Evolutionary conservation across 2,888 invertebrate species (phyloP).

Genomic region (Allolobophora icterica): DNA sequence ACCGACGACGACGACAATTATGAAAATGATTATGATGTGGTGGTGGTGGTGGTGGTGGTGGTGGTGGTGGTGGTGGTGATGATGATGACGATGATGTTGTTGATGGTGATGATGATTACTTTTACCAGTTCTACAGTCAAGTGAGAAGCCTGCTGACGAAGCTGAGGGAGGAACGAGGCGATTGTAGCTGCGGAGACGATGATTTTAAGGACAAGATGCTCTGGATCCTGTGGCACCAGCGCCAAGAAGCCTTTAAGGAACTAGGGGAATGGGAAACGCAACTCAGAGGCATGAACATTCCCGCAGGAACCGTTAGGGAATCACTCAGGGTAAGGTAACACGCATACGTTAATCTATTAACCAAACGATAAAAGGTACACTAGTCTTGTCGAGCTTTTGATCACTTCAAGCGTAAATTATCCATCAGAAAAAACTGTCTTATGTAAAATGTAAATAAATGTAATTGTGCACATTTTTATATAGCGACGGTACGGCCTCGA

Average conservation of each 20-base stretch:
- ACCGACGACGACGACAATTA: not conserved
- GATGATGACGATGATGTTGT: not conserved
- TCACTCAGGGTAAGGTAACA: not conserved
- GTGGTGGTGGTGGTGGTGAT: not conserved
- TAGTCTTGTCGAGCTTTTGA: too few species aligned
- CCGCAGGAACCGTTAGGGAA: not conserved
- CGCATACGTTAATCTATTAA: too few species aligned
- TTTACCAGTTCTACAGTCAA: not conserved
- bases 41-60: not conserved
- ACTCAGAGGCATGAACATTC: not conserved
- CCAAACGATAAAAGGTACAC: too few species aligned
- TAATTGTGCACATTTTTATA: too few species aligned
- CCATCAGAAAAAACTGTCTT: too few species aligned
- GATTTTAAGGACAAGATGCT: not conserved
- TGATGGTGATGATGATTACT: not conserved
- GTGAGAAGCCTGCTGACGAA: not conserved
- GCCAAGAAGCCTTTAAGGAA: not conserved
- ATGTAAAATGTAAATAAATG: too few species aligned
- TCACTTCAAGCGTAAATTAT: too few species aligned
- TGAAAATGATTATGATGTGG: not conserved
- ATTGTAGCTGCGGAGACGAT: not conserved
- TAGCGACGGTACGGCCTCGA: too few species aligned
- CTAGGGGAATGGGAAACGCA: not conserved
- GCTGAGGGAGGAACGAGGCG: not conserved
- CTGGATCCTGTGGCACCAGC: not conserved